A percentile compares a stretch with the other conserved stretches of the same genome.
Evolutionary conservation across 2,888 invertebrate genomes (phyloP).

Genomic region (Meteorus cinctellus): DNA sequence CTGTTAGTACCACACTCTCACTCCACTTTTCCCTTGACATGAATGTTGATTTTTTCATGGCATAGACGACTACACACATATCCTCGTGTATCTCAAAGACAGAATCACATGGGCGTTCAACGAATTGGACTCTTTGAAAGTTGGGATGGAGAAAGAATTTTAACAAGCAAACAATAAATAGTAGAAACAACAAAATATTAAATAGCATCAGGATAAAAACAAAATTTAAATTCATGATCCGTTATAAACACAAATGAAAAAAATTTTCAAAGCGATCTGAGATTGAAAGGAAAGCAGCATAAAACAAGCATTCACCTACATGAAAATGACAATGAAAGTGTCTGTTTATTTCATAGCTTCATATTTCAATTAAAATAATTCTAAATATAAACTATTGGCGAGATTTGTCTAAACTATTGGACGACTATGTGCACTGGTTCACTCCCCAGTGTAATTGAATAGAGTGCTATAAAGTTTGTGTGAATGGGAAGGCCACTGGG

Average conservation of each 20-base stretch:
- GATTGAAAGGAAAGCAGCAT: too few species aligned
- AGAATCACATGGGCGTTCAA: constrained; percentile 5
- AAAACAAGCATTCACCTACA: too few species aligned
- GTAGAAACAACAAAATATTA: not conserved
- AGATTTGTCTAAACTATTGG: constrained; percentile 41
- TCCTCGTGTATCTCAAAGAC: constrained; percentile 14
- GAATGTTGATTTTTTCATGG: constrained; percentile 36
- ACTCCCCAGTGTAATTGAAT: constrained; percentile 65
- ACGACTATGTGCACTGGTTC: constrained; percentile 41
- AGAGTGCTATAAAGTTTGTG: constrained; percentile 56
- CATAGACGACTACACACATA: not conserved
- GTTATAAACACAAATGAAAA: too few species aligned
- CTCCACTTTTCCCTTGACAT: constrained; percentile 17
- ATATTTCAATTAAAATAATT: constrained; percentile 22
- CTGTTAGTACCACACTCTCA: not conserved
- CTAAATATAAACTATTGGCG: not conserved
- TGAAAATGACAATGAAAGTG: too few species aligned
- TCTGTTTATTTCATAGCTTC: constrained; percentile 33
- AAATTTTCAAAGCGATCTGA: too few species aligned
- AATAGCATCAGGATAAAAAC: constrained; percentile 30
- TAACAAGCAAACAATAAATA: too few species aligned
- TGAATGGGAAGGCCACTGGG: constrained; percentile 35
- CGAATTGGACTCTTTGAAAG: constrained; percentile 26
- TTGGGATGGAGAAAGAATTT: constrained; percentile 11
- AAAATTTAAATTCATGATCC: constrained; percentile 1